These are phyloP conservation scores for Pleuronectes platessa DNA, from an alignment of 2,113 vertebrate species.

Conservation along the genomic window DNA sequence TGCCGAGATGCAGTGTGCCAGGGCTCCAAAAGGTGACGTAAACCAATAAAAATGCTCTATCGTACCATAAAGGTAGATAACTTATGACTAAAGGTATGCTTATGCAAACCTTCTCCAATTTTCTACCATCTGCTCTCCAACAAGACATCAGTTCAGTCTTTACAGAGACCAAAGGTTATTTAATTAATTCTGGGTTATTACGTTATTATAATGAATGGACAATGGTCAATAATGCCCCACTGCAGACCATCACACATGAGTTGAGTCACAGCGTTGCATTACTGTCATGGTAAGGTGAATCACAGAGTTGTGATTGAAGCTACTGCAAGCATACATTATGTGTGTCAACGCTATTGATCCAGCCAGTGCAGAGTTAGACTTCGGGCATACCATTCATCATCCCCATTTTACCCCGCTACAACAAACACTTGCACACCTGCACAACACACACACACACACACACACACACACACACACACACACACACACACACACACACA, in stretches of 20 bases:
- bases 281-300: constrained; percentile 19
- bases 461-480: neutral
- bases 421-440: no score
- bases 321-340: constrained; percentile 34
- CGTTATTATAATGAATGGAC: constrained; percentile 17
- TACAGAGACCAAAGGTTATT: constrained; percentile 12
- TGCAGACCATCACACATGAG: constrained; percentile 15
- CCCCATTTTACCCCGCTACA: constrained; percentile 1
- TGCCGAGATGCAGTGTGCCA: constrained; percentile 28
- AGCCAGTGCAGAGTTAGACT: constrained; percentile 6
- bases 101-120: neutral
- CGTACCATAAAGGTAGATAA: constrained; percentile 13
- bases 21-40: constrained; percentile 18
- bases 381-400: constrained; percentile 43
- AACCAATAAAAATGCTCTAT: constrained; percentile 17
- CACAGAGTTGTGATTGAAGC: constrained; percentile 19
- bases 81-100: neutral
- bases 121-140: constrained; percentile 8
- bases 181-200: constrained; percentile 23
- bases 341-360: constrained; percentile 42
- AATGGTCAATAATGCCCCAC: constrained; percentile 7
- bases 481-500: neutral
- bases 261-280: constrained; percentile 13
- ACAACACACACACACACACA: neutral
- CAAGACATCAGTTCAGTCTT: neutral